Conservation (phyloP, 2,113 vertebrate species). For the Cromileptes altivelis region DNA sequence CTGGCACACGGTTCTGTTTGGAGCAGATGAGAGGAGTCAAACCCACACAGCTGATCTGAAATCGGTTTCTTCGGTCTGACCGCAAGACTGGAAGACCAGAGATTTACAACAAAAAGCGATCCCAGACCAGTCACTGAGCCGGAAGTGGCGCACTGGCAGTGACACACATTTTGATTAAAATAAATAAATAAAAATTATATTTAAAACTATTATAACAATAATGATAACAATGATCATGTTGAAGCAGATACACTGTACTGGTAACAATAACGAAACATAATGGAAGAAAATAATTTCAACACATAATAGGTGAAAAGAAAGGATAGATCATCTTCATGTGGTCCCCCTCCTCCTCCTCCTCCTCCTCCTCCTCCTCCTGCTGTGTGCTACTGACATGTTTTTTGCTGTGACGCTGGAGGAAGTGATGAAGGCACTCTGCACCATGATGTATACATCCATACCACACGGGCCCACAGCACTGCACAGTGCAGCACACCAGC, state of each 20-base stretch:
- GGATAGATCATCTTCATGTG: background rate
- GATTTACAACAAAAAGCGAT: background rate
- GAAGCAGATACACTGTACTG: too few relatives aligned
- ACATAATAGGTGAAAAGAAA: background rate
- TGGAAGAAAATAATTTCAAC: background rate
- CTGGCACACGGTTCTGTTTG: conserved; percentile 42
- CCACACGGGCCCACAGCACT: background rate
- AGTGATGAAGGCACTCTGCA: conserved; percentile 60
- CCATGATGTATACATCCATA: background rate
- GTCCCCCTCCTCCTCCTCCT: background rate
- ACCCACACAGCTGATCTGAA: conserved; percentile 10
- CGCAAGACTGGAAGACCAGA: accelerated
- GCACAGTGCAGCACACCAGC: background rate
- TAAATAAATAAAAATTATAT: conserved; percentile 7
- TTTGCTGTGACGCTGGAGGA: conserved; percentile 56
- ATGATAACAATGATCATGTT: too few relatives aligned
- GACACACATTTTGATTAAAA: conserved; percentile 37
- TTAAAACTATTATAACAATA: too few relatives aligned
- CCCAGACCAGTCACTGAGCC: conserved; percentile 31
- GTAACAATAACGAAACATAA: background rate
- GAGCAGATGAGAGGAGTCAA: conserved; percentile 6
- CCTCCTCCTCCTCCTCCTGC: background rate
- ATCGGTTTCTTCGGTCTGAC: background rate
- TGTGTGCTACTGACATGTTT: conserved; percentile 24
- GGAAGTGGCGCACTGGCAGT: conserved; percentile 32